Evolutionary conservation across 2,113 vertebrate species (phyloP).

Genomic region (Hystrix cristata): DNA sequence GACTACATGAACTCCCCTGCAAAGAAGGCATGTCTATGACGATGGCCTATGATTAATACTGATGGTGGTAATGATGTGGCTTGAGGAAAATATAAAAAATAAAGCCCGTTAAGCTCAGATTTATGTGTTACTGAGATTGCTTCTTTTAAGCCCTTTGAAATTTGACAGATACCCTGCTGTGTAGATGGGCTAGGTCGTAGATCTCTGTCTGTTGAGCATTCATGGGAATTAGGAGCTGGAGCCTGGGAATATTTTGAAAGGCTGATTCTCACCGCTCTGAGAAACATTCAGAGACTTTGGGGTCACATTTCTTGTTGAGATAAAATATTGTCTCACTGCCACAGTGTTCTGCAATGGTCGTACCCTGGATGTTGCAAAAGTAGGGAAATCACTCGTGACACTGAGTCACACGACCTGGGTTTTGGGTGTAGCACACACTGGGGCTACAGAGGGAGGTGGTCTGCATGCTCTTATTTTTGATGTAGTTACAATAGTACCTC

Average conservation of each 20-base stretch:
- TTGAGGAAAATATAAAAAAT: constrained; percentile 28
- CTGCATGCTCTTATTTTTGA: background rate
- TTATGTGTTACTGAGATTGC: background rate
- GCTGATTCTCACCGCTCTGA: constrained; percentile 53
- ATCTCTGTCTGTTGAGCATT: background rate
- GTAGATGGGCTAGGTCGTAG: background rate
- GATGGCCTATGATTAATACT: background rate
- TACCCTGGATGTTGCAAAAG: background rate
- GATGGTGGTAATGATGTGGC: background rate
- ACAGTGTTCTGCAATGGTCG: background rate
- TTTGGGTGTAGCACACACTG: background rate
- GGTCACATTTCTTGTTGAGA: constrained; percentile 23
- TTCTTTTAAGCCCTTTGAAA: constrained; percentile 33
- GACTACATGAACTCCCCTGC: background rate
- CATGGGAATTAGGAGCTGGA: constrained; percentile 4
- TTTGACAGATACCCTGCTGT: constrained; percentile 32
- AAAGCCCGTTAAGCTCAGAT: constrained; percentile 22
- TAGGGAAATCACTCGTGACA: background rate
- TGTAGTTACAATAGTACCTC: background rate
- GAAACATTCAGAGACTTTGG: background rate
- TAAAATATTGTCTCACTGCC: background rate
- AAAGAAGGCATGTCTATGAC: background rate
- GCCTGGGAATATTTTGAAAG: constrained; percentile 55
- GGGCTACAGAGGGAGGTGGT: background rate
- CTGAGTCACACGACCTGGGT: background rate